Evolutionary conservation across 2,113 vertebrate genomes (phyloP), one percentile per base, ranked within the genome.

Genomic region (Myotis brandtii): DNA sequence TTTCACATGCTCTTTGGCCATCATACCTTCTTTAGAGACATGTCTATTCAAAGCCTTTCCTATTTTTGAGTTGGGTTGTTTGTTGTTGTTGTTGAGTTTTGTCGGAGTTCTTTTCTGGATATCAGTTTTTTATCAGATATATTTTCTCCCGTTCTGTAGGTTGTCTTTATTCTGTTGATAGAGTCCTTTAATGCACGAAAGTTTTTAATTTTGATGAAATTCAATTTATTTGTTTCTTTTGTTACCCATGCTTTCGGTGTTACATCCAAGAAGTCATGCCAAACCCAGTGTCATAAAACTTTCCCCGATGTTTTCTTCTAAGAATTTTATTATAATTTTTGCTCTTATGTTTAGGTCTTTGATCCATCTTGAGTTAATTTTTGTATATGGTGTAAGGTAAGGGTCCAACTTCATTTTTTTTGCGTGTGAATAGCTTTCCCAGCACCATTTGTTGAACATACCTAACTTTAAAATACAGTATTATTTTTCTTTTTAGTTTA

Each of bases 11-110:
- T 77, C 48, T 10, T 67, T 80, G n/a, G 50, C 59, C 32, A 17
- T 82, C 69, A 87, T 91, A 3, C n/a, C n/a, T 93, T 81, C 82
- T 95, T 86, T 37, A 62, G 43, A 89, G 30, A 89, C 81, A 32
- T 91, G 62, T 56, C 30, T 56, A 14, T 76, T 79, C 34, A 81
- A 2, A 32, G 64, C 21, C 64, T 86, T 54, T 4, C 66, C 12
- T 56, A 12, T 91, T 72, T 94, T 92, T 77, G 17, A 81, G 40
- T 80, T 73, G 66, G 14, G 12, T 73, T 43, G 18, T 90, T 83
- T 18, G 12, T 91, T 75, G 12, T 46, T 46, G 46, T 94, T 77
- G 46, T 77, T 80, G 72, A 59, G 79, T 89, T 92, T 89, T 92
- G 25, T 86, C 37, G 18, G 6, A 81, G 75, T 88, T 94, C 83